Base-by-base conservation (phyloP, 1,140 invertebrate genomes). In the Bombus fervidus region DNA sequence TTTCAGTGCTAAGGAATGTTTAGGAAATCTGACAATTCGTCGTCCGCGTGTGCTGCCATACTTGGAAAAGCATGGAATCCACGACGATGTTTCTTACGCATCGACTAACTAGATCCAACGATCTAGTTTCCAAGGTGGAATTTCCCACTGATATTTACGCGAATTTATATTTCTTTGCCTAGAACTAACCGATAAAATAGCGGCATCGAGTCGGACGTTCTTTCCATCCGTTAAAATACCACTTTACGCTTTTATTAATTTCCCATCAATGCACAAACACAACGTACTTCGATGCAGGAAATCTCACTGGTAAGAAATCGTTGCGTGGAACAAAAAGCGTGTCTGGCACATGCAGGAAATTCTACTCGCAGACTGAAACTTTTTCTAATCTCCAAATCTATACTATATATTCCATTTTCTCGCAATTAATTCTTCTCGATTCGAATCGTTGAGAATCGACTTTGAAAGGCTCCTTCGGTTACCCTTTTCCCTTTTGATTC, bases 21-120 rank as follows among this genome's bases (percentile, higher is more conserved):
- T 85, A 84, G 66, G n/a, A 80, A 80, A 80, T 84, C 25, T 15
- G 43, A 34, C 47, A n/a, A 76, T 57, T 83, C 62, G 34, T n/a
- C 72, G 4, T 47, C 22, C 28, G 8, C 6, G 9, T 12, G 9
- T 37, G 18, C 39, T 43, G 3, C 28, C 1, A 12, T 22, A 5
- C 3, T 13, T 62, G 3, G 10, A 10, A 5, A 13, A n/a, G 10
- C 28, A n/a, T n/a, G 0, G 4, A 12, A 12, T 62, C 28, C 3
- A 59, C 57, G 9, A 59, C 18, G 5, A 22, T 53, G 18, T 22
- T 22, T 22, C 18, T 22, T 53, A 53, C 47, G 47, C 47, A 22
- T 53, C 47, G 5, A 53, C 18, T 0, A 2, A 22, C 47, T 53
- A 6, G 18, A 1, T 53, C 18, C 47, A 22, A 18, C 47, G 47